These are phyloP conservation scores for Pseudomyrmex cubaensis DNA, from an alignment of 1,140 invertebrate genomes.

Conservation along the genomic window DNA sequence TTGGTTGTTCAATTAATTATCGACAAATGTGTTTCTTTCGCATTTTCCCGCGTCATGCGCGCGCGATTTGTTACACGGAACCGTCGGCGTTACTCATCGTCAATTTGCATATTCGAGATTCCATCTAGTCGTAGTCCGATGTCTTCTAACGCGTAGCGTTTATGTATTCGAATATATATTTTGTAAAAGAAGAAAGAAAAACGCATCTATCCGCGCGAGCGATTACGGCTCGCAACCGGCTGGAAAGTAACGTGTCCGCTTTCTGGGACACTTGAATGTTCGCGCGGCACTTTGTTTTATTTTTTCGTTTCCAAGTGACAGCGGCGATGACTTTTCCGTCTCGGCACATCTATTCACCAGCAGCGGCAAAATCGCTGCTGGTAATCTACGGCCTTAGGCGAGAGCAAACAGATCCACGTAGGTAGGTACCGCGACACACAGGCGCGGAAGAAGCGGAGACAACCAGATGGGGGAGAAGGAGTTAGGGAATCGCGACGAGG, in stretches of 20 bases:
- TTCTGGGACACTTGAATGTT: neutral
- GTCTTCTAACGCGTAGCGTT: neutral
- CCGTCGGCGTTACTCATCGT: conserved; percentile 17
- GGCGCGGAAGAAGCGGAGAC: conserved; percentile 32
- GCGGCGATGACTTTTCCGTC: conserved; percentile 57
- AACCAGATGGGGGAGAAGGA: neutral
- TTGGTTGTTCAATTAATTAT: conserved; percentile 10
- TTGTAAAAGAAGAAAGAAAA: neutral
- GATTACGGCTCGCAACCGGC: too few species aligned
- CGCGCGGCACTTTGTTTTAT: too few species aligned
- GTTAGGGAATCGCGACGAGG: conserved; percentile 71
- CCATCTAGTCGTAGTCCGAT: conserved; percentile 3
- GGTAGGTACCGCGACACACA: conserved; percentile 51
- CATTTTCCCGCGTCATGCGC: neutral
- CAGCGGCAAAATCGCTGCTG: conserved; percentile 43
- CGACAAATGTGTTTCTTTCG: conserved; percentile 1
- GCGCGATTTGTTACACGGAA: conserved; percentile 19
- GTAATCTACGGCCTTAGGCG: conserved; percentile 51
- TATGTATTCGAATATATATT: neutral
- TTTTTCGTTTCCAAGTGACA: conserved; percentile 21
- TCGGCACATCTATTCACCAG: conserved; percentile 29
- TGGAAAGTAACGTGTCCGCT: too few species aligned
- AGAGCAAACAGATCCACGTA: conserved; percentile 59
- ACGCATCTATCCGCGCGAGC: neutral
- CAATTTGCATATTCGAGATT: conserved; percentile 50